Conservation (phyloP, 2,113 vertebrate species). For the Corvus moneduloides region DNA sequence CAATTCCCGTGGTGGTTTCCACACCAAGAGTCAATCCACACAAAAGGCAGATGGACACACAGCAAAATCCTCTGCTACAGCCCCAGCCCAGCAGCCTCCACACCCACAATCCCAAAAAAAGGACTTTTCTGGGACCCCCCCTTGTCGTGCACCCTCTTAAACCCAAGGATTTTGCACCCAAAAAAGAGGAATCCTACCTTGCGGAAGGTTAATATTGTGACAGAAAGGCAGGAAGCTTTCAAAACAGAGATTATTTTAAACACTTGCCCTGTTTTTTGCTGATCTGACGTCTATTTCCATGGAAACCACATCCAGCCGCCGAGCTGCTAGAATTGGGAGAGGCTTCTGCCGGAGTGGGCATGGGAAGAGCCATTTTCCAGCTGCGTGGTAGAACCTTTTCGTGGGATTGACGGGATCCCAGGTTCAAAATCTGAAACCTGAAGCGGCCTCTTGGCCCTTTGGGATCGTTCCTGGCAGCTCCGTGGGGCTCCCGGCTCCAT, state of each 20-base stretch:
- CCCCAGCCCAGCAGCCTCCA: neutral
- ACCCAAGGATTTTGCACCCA: neutral
- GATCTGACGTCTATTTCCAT: slow-evolving; percentile 80
- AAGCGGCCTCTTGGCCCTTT: neutral
- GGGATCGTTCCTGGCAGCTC: neutral
- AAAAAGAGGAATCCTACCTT: slow-evolving; percentile 45
- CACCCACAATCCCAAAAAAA: neutral
- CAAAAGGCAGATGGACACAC: neutral
- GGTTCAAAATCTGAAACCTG: neutral
- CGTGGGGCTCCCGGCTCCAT: neutral
- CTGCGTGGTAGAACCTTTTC: neutral
- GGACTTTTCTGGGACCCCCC: neutral
- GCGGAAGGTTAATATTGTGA: slow-evolving; percentile 72
- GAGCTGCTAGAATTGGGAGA: slow-evolving; percentile 66
- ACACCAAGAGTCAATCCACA: neutral
- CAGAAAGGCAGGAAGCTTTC: slow-evolving; percentile 67
- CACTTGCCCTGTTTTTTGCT: slow-evolving; percentile 52
- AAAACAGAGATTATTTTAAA: slow-evolving; percentile 78
- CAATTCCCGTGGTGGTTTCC: neutral
- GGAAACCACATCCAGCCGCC: slow-evolving; percentile 72
- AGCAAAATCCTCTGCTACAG: neutral
- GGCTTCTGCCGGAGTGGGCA: slow-evolving; percentile 23
- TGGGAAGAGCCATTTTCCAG: slow-evolving; percentile 36
- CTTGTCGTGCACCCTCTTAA: neutral
- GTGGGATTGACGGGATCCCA: neutral